Base-by-base conservation (phyloP, 2,888 invertebrate species). In the Drosophila affinis region DNA sequence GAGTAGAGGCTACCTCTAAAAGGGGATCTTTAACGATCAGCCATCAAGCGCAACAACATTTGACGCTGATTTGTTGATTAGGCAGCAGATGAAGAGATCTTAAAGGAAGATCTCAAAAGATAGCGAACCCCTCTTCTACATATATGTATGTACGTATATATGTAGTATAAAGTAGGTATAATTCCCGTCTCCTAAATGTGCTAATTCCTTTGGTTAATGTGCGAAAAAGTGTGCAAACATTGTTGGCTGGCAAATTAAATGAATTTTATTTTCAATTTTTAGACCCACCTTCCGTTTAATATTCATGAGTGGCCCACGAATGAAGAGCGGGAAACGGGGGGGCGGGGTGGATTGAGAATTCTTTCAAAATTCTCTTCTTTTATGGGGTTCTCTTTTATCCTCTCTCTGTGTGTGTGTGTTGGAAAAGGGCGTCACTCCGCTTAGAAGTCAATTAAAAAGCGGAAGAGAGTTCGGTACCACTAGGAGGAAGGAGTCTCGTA, bases 381-480 rank as follows among this genome's bases (percentile, higher is more conserved):
- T n/a, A 39, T 39, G 39, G 39, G 7, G n/a, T 6, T 32, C 67
- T 76, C 18, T 18, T 12, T 44, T 44, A 24, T n/a, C n/a, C 12
- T 57, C 57, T 64, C 29, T 44, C 1, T 62, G 67, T 29, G 7
- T 29, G 29, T 29, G 29, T 29, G 62, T 62, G 63, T 60, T 75
- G 69, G 64, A 47, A 53, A 54, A 46, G 54, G 76, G 78, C 76
- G 64, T 75, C 55, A 49, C 55, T 47, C 7, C 67, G 52, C 72
- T 87, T 81, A 78, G 86, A 76, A 78, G 80, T 80, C 75, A 79
- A 80, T 88, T 88, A 74, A 79, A 70, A 78, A 78, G 84, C 87
- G 84, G 84, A 84, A 84, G 88, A 86, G 62, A 27, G 51, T 32
- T 54, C 53, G 49, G 54, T 55, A 39, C 69, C 32, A 44, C 17